phyloP scores from a whole-genome alignment of 2,797 vertebrate genomes.

The Avahi laniger region DNA sequence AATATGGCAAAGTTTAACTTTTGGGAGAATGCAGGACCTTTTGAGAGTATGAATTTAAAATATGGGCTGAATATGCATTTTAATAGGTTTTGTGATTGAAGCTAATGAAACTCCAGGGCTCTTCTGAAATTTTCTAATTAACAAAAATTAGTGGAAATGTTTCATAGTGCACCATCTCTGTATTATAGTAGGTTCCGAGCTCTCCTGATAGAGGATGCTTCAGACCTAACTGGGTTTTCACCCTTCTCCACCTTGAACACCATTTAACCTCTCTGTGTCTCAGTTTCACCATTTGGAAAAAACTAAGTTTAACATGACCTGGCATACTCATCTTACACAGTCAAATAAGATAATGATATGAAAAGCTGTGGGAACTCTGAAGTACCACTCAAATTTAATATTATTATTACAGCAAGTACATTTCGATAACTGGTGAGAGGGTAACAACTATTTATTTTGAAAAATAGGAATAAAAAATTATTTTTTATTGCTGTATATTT shows the following conservation, averaged over 20 bases:
- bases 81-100: slow-evolving; percentile 40
- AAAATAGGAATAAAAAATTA: not conserved
- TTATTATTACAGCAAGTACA: not conserved
- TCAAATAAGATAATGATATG: slow-evolving; percentile 3
- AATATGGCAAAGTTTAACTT: slow-evolving; percentile 19
- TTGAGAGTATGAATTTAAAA: slow-evolving; percentile 41
- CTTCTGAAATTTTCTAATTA: slow-evolving; percentile 36
- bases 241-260: not conserved
- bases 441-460: slow-evolving; percentile 21
- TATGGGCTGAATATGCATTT: slow-evolving; percentile 25
- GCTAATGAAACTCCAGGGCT: slow-evolving; percentile 34
- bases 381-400: slow-evolving; percentile 24
- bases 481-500: no score
- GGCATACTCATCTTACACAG: not conserved
- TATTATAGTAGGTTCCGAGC: not conserved
- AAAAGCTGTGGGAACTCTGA: slow-evolving; percentile 18
- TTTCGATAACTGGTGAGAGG: not conserved
- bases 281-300: slow-evolving; percentile 1
- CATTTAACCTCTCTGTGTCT: not conserved
- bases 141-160: slow-evolving; percentile 48
- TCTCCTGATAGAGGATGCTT: not conserved
- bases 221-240: not conserved
- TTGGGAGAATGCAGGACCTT: not conserved
- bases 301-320: not conserved
- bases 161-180: not conserved